These are phyloP conservation scores for Hypotaenidia philippensis DNA, from an alignment of 2,797 vertebrate genomes.

Conservation along the genomic window DNA sequence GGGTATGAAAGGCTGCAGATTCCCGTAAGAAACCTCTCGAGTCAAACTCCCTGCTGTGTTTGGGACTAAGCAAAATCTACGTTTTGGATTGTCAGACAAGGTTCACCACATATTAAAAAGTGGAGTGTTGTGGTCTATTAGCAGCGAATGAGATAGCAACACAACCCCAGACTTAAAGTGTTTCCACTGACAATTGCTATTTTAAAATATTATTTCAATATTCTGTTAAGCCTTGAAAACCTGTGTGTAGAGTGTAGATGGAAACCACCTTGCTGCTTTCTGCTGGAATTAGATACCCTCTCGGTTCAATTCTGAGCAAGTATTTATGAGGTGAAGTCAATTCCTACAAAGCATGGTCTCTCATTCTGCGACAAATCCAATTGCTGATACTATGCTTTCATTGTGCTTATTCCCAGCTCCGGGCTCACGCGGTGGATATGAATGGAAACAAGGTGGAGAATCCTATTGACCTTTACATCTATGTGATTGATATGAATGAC, in stretches of 20 bases:
- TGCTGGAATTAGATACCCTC: constrained; percentile 1
- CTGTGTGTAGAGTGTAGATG: not conserved
- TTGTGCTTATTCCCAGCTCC: constrained; percentile 83
- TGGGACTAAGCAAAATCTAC: not conserved
- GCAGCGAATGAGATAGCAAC: not conserved
- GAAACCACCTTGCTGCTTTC: not conserved
- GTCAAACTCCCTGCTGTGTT: not conserved
- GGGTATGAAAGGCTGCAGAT: not conserved
- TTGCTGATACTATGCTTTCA: constrained; percentile 30
- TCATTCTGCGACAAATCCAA: not conserved
- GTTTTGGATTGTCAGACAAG: not conserved
- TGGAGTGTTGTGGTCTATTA: not conserved
- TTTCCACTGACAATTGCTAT: not conserved
- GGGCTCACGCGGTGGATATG: constrained; percentile 95
- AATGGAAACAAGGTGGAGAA: constrained; percentile 97
- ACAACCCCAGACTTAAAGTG: not conserved
- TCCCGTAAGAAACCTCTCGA: not conserved
- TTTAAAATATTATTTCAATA: constrained; percentile 21
- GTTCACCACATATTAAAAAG: not conserved
- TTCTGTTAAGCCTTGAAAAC: constrained; percentile 11
- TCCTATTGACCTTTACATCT: constrained; percentile 96
- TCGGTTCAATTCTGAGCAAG: constrained; percentile 20
- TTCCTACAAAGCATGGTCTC: not conserved
- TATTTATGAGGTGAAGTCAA: constrained; percentile 7
- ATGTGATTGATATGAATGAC: constrained; percentile 96